phyloP scores from a whole-genome alignment of 2,113 vertebrate species.

The Ginglymostoma cirratum region DNA sequence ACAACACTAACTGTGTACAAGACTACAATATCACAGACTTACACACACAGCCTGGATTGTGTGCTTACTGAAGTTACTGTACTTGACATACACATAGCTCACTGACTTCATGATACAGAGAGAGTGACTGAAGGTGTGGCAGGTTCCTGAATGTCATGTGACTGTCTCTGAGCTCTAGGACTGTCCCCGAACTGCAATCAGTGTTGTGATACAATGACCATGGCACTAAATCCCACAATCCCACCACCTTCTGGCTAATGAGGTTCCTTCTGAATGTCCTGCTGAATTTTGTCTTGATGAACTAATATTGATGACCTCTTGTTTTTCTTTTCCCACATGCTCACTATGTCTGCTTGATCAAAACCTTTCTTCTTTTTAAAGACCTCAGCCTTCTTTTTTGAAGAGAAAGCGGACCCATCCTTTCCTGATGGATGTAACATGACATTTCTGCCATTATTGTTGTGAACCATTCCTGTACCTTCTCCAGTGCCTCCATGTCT shows the following conservation, averaged over 20 bases:
- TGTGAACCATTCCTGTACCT: not conserved
- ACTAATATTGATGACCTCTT: not conserved
- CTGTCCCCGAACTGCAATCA: too few relatives aligned
- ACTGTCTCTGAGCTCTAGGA: too few relatives aligned
- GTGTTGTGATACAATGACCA: too few relatives aligned
- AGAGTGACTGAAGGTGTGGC: too few relatives aligned
- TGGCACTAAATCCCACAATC: not conserved
- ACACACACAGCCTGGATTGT: too few relatives aligned
- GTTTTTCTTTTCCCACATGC: not conserved
- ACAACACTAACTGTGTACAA: too few relatives aligned
- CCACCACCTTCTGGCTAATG: not conserved
- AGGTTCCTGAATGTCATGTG: too few relatives aligned
- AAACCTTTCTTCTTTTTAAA: not conserved
- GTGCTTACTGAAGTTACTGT: too few relatives aligned
- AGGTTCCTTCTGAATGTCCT: not conserved
- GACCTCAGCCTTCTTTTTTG: not conserved
- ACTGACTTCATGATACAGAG: too few relatives aligned
- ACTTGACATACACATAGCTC: too few relatives aligned
- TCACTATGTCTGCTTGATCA: not conserved
- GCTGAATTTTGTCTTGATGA: not conserved
- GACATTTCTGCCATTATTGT: not conserved
- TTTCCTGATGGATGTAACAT: not conserved
- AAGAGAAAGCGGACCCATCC: not conserved
- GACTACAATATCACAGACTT: too few relatives aligned
- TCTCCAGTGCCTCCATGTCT: not conserved